phyloP scores from a whole-genome alignment of 2,113 vertebrate species.

The Hepsetus odoe region DNA sequence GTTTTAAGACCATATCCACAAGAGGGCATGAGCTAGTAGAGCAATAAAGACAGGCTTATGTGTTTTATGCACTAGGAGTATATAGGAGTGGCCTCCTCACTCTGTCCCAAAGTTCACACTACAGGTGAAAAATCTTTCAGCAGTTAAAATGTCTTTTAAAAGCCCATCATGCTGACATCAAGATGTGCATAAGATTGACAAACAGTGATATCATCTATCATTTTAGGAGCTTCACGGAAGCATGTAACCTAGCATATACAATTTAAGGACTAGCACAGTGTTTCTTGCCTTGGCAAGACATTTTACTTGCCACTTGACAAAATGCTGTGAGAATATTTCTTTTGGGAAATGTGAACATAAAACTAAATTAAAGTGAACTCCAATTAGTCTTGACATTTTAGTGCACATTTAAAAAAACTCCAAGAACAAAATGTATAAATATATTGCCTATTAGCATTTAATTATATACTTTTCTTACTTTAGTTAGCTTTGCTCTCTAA shows the following conservation, averaged over 20 bases:
- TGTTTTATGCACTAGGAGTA: neutral
- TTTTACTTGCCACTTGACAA: too few species aligned
- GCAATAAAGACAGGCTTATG: slow-evolving; percentile 35
- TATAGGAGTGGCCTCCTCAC: slow-evolving; percentile 2
- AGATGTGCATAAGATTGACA: neutral
- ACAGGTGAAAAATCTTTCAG: neutral
- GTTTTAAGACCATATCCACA: slow-evolving; percentile 59
- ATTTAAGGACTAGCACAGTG: too few species aligned
- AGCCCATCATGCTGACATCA: neutral
- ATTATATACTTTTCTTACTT: too few species aligned
- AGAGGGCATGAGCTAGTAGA: slow-evolving; percentile 45
- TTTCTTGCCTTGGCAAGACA: too few species aligned
- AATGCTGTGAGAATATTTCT: too few species aligned
- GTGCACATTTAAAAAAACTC: too few species aligned
- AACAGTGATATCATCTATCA: neutral
- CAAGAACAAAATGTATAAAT: too few species aligned
- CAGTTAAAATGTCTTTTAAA: slow-evolving; percentile 7
- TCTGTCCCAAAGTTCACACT: slow-evolving; percentile 5
- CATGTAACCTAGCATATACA: neutral
- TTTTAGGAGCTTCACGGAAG: neutral
- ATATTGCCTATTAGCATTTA: too few species aligned
- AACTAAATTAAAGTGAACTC: too few species aligned
- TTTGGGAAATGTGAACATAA: too few species aligned
- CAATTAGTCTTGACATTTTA: too few species aligned
- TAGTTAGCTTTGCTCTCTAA: too few species aligned